A percentile compares a stretch with the other conserved stretches of the same genome.
These are phyloP conservation scores for Rhopalosiphum nymphaeae DNA, from an alignment of 2,888 invertebrate genomes.

Conservation along the genomic window DNA sequence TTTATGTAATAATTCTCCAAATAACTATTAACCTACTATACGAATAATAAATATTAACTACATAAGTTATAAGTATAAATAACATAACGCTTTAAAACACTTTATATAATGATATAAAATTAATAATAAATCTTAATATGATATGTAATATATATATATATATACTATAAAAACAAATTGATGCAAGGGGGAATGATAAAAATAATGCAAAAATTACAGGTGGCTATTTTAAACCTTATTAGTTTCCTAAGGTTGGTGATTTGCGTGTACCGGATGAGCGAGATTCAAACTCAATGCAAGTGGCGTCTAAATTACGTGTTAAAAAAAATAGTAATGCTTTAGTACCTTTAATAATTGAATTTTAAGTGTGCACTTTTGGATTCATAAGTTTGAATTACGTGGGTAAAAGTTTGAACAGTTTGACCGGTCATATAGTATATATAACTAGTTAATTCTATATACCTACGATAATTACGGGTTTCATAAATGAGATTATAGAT, in stretches of 20 bases:
- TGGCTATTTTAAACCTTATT: not conserved
- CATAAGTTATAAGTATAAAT: not conserved
- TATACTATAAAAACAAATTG: not conserved
- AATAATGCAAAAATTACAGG: not conserved
- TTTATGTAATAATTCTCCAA: too few relatives aligned
- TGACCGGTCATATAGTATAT: too few relatives aligned
- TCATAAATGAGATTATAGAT: not conserved
- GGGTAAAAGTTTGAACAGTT: not conserved
- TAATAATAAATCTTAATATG: not conserved
- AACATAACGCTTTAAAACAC: not conserved
- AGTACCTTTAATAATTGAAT: not conserved
- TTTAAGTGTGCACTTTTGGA: not conserved
- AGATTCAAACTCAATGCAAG: not conserved
- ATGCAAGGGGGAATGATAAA: not conserved
- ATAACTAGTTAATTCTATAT: not conserved
- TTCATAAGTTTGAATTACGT: not conserved
- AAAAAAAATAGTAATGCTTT: not conserved
- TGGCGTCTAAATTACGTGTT: not conserved
- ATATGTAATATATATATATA: not conserved
- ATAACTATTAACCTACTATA: not conserved
- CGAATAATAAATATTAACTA: not conserved
- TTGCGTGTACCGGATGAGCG: not conserved
- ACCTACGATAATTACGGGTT: not conserved
- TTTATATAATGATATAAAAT: not conserved
- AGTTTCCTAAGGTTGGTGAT: not conserved